These are phyloP conservation scores for Drosophila multiciliata DNA, from an alignment of 2,888 invertebrate species.

Conservation along the genomic window DNA sequence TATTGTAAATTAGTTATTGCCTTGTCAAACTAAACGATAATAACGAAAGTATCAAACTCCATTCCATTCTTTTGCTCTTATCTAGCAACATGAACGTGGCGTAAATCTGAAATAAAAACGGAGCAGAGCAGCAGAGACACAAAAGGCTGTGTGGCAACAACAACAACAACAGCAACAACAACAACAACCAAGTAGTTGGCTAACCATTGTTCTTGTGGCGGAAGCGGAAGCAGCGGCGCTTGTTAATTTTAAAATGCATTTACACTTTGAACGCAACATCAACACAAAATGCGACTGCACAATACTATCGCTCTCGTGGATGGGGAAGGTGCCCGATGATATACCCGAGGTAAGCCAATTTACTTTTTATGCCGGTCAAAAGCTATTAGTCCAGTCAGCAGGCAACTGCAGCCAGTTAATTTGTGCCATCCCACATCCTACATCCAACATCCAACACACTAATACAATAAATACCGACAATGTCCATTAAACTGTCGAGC, in stretches of 20 bases:
- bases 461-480: conserved; percentile 73
- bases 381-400: conserved; percentile 41
- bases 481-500: conserved; percentile 70
- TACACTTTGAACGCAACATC: conserved; percentile 97
- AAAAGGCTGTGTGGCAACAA: not conserved
- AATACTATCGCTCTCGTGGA: conserved; percentile 97
- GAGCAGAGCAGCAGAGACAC: conserved; percentile 6
- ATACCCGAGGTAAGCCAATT: conserved; percentile 91
- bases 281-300: conserved; percentile 98
- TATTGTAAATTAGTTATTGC: conserved; percentile 79
- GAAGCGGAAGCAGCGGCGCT: conserved; percentile 50
- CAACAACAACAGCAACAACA: conserved; percentile 8
- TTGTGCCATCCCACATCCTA: conserved; percentile 44
- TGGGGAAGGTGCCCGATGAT: conserved; percentile 98
- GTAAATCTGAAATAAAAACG: conserved; percentile 38
- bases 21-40: conserved; percentile 77
- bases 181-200: conserved; percentile 31
- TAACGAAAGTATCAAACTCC: conserved; percentile 23
- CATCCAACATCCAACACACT: conserved; percentile 51
- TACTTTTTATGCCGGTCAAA: conserved; percentile 27
- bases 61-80: conserved; percentile 23
- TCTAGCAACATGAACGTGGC: conserved; percentile 69
- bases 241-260: conserved; percentile 89
- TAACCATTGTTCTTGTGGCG: conserved; percentile 46
- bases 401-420: conserved; percentile 17